These are phyloP conservation scores for Gymnocheta viridis DNA, from an alignment of 2,888 invertebrate genomes.

Conservation along the genomic window DNA sequence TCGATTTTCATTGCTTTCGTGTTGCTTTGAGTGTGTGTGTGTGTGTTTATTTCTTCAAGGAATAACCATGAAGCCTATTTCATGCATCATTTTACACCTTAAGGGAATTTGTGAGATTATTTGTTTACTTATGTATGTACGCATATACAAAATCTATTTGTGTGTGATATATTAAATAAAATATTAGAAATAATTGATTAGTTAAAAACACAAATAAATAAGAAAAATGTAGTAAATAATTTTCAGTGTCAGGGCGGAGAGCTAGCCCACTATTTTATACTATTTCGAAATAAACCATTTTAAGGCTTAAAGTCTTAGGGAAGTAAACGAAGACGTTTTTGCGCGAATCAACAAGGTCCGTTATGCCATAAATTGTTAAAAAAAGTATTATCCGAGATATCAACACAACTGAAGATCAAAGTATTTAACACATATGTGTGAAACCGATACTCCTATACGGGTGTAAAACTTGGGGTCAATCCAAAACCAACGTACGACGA, in stretches of 20 bases:
- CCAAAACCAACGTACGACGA: no score
- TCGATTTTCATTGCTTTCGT: background rate
- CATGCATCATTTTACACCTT: constrained; percentile 68
- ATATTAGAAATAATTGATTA: constrained; percentile 35
- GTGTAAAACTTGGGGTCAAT: no score
- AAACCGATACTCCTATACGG: no score
- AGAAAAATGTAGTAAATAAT: background rate
- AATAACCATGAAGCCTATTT: constrained; percentile 58
- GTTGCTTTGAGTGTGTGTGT: background rate
- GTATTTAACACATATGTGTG: no score
- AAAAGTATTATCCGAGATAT: no score
- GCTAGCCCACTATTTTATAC: background rate
- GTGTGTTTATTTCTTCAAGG: background rate
- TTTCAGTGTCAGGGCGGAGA: no score
- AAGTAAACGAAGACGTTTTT: no score
- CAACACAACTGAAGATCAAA: no score
- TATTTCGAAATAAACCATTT: no score
- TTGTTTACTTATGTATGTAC: constrained; percentile 25
- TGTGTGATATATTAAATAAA: constrained; percentile 11
- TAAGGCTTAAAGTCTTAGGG: no score
- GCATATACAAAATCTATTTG: constrained; percentile 29
- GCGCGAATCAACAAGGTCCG: no score
- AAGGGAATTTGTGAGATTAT: constrained; percentile 59
- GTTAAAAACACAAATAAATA: constrained; percentile 18
- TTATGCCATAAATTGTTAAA: no score